Evolutionary conservation across 2,797 vertebrate genomes (phyloP), one percentile per base, ranked within the genome.

Genomic region (Epinephelus malabaricus): DNA sequence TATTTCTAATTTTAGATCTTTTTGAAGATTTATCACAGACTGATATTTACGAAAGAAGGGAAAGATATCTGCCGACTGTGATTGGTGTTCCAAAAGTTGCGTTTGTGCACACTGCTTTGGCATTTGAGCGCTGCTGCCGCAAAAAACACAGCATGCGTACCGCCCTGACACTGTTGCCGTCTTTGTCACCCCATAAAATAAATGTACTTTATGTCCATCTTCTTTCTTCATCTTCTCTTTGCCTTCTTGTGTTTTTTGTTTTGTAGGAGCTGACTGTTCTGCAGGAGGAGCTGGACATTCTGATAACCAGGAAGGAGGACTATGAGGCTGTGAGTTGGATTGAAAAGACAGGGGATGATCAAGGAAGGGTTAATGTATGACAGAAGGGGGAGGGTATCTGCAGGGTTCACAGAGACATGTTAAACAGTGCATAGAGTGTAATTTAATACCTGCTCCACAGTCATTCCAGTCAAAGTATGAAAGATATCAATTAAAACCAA

Each of bases 201-300:
- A 19, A 27, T 58, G 3, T 21, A 7, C 25, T 34, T 8, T 34
- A 34, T 0, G 45, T 85, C 17, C 43, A 17, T 23, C 17, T 19
- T 14, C 64, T 15, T 50, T 12, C 14, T n/a, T 45, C 7, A 6
- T 71, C 34, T 43, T 47, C 27, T 19, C 4, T 15, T 18, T 30
- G 19, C 17, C 0, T 68, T 8, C 7, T 21, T 49, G 5, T 43
- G 21, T 19, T 56, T 30, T 30, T 65, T 53, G 2, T 65, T 55
- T 71, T 15, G 1, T 66, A 99, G 98, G 97, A 97, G 78, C 79
- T 99, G 51, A 78, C 95, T 85, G 90, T 94, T 88, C 95, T 96
- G n/a, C 98, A 99, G 80, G 97, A 97, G 67, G 97, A 99, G 64
- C 82, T 98, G 77, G 98, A 99, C 59, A 56, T 93, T 7, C 82